Base-by-base conservation (phyloP, 2,113 vertebrate genomes). In the Chrysochloris asiatica region DNA sequence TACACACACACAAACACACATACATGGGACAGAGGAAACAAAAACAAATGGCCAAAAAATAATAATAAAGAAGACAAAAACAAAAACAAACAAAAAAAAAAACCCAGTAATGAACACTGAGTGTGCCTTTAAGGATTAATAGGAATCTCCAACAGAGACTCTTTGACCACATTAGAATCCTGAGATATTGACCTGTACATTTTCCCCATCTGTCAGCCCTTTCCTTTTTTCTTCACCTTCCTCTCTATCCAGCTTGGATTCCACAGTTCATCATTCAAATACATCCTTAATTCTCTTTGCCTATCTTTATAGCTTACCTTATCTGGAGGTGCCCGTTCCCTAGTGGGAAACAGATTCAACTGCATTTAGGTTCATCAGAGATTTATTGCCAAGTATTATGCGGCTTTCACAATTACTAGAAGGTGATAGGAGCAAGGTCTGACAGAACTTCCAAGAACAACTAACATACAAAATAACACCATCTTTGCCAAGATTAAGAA, bases 141-240 rank as follows among this genome's bases (percentile, higher is more conserved):
- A 30, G 54, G 36, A 76, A 38, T 36, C 48, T 3, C 48, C 11
- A 50, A 67, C 12, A 67, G 36, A 75, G 67, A 75, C n/a, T n/a
- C n/a, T n/a, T n/a, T n/a, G n/a, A n/a, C n/a, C n/a, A n/a, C n/a
- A n/a, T n/a, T n/a, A n/a, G n/a, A n/a, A n/a, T n/a, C n/a, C n/a
- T n/a, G n/a, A n/a, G n/a, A n/a, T n/a, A n/a, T n/a, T 13, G 11
- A 43, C 56, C 38, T 91, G 61, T 94, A 38, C 83, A 83, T 86
- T 91, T 50, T 72, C 83, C 61, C 50, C 83, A 24, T 38, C 59
- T 36, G 67, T 78, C 26, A 73, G 89, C 12, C 19, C 36, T 26
- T 93, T 93, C 12, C 19, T 30, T 26, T 93, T 93, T 79, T 52
- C 54, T 72, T 85, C 65, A 33, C 52, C 88, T 78, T 89, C 52